Evolutionary conservation across 2,113 vertebrate species (phyloP).

Genomic region (Petrocephalus microphthalmus): DNA sequence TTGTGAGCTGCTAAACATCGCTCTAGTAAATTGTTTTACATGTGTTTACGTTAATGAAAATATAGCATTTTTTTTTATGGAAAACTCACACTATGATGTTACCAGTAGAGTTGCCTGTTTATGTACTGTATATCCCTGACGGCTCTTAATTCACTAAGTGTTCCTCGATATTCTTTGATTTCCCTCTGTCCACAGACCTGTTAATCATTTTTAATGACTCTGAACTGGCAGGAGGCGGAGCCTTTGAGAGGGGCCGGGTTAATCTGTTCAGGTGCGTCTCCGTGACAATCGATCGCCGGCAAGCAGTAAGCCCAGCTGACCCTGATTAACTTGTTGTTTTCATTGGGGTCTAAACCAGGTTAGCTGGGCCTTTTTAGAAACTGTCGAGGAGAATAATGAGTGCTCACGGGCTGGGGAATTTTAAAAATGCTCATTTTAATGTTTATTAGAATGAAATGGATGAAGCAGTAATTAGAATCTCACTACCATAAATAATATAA

Average conservation of each 20-base stretch:
- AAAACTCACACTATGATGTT: neutral
- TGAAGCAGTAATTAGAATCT: neutral
- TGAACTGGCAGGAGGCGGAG: neutral
- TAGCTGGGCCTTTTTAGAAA: neutral
- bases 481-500: neutral
- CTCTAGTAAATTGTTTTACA: neutral
- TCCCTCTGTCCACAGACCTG: neutral
- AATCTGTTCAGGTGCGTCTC: neutral
- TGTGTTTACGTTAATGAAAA: neutral
- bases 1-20: neutral
- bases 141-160: neutral
- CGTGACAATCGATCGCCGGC: neutral
- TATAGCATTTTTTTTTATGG: neutral
- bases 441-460: neutral
- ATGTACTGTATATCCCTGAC: neutral
- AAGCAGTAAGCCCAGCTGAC: neutral
- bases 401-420: neutral
- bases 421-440: neutral
- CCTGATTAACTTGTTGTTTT: neutral
- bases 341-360: neutral
- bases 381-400: neutral
- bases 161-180: neutral
- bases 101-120: neutral
- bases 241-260: neutral
- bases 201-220: neutral